These are phyloP conservation scores for Squalus acanthias DNA, from an alignment of 2,797 vertebrate genomes.

Conservation along the genomic window DNA sequence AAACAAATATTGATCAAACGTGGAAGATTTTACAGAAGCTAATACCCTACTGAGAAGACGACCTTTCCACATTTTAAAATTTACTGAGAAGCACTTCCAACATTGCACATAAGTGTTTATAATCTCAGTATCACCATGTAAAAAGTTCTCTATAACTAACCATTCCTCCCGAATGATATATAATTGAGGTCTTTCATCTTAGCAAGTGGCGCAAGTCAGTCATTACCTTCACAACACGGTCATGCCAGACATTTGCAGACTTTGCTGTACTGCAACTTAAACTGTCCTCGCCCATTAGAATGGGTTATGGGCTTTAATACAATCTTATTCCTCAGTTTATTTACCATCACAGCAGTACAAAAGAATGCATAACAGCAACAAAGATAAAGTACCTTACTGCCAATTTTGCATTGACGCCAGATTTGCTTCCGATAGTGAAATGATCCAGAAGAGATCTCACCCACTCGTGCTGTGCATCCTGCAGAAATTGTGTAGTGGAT, in stretches of 20 bases:
- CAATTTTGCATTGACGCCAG: too few relatives aligned
- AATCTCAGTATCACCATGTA: background rate
- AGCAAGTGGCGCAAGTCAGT: too few relatives aligned
- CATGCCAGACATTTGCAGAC: background rate
- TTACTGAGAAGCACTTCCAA: background rate
- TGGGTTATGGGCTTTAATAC: background rate
- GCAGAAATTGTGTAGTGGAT: background rate
- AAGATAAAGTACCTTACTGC: background rate
- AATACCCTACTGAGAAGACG: background rate
- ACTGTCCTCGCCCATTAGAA: background rate
- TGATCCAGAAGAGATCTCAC: background rate
- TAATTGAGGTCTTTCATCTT: background rate
- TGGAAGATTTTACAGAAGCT: background rate
- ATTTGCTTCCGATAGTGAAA: background rate
- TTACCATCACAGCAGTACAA: background rate
- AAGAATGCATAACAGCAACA: background rate
- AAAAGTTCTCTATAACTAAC: background rate
- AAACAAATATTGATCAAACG: background rate
- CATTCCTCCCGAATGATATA: background rate
- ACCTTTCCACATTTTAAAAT: background rate
- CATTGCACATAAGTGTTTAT: background rate
- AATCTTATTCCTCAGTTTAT: background rate
- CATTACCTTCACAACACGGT: background rate
- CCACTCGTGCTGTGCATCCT: background rate
- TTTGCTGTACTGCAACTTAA: background rate